Percentiles rank a stretch among this genome's conserved stretches.
These are phyloP conservation scores for Tricholauxania praeusta DNA, from an alignment of 2,888 invertebrate genomes.

Conservation along the genomic window DNA sequence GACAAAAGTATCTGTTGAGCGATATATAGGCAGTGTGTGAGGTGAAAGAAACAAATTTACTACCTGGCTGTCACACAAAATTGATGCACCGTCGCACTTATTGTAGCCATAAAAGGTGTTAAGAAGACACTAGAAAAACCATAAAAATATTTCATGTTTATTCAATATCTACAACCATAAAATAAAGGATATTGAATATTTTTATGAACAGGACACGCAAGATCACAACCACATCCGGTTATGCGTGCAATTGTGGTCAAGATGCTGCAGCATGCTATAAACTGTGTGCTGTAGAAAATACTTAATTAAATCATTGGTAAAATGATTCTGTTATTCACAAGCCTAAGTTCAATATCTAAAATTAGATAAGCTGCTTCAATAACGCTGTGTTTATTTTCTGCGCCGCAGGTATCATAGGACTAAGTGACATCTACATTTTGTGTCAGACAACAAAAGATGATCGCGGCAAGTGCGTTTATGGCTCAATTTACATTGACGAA, in stretches of 20 bases:
- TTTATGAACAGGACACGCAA: neutral
- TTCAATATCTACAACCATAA: neutral
- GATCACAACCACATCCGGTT: conserved; percentile 25
- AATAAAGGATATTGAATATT: conserved; percentile 10
- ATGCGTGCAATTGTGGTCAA: neutral
- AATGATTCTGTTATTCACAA: too few relatives aligned
- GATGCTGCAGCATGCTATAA: neutral
- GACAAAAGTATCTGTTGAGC: conserved; percentile 31
- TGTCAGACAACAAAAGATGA: too few relatives aligned
- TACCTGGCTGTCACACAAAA: conserved; percentile 52
- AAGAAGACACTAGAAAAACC: conserved; percentile 40
- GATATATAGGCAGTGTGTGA: conserved; percentile 37
- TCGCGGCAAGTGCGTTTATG: conserved; percentile 32
- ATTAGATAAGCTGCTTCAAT: too few relatives aligned
- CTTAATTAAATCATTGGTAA: too few relatives aligned
- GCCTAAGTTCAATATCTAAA: too few relatives aligned
- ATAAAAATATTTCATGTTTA: conserved; percentile 48
- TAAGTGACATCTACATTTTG: too few relatives aligned
- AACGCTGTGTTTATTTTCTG: too few relatives aligned
- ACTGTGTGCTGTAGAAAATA: too few relatives aligned
- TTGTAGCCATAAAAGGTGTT: conserved; percentile 28
- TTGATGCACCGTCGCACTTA: neutral
- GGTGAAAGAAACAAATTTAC: conserved; percentile 53
- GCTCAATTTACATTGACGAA: conserved; percentile 40
- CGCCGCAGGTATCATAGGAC: too few relatives aligned